These are phyloP conservation scores for Notospermus geniculatus DNA, from an alignment of 1,140 invertebrate genomes.

Conservation along the genomic window DNA sequence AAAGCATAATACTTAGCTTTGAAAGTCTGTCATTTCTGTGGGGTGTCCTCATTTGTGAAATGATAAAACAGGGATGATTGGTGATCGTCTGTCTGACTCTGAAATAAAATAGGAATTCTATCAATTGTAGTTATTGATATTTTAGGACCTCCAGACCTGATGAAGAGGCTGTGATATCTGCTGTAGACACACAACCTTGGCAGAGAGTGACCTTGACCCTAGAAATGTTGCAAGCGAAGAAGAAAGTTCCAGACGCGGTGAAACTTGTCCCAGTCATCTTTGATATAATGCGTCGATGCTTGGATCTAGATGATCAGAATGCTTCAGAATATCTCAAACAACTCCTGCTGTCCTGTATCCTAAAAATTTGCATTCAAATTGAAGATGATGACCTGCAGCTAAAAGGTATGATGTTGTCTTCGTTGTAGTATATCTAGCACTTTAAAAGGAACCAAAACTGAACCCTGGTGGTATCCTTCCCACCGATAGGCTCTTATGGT, in stretches of 20 bases:
- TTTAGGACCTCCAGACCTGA: constrained; percentile 10
- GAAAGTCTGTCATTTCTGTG: too few relatives aligned
- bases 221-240: constrained; percentile 81
- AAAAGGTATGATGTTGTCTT: not conserved
- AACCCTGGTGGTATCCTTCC: too few relatives aligned
- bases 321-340: constrained; percentile 89
- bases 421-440: not conserved
- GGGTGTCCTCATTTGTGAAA: too few relatives aligned
- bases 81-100: too few relatives aligned
- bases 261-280: constrained; percentile 73
- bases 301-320: constrained; percentile 74
- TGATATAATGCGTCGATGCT: constrained; percentile 59
- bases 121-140: not conserved
- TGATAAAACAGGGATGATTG: too few relatives aligned
- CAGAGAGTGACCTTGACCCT: constrained; percentile 74
- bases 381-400: constrained; percentile 29
- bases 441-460: too few relatives aligned
- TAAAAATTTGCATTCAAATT: constrained; percentile 68
- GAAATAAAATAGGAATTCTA: too few relatives aligned
- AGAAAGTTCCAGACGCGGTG: constrained; percentile 68
- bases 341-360: constrained; percentile 73
- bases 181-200: constrained; percentile 60
- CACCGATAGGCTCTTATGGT: too few relatives aligned
- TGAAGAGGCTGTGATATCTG: constrained; percentile 16
- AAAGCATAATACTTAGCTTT: too few relatives aligned